Conservation (phyloP, 2,113 vertebrate species). For the Hippocampus guttulatus region DNA sequence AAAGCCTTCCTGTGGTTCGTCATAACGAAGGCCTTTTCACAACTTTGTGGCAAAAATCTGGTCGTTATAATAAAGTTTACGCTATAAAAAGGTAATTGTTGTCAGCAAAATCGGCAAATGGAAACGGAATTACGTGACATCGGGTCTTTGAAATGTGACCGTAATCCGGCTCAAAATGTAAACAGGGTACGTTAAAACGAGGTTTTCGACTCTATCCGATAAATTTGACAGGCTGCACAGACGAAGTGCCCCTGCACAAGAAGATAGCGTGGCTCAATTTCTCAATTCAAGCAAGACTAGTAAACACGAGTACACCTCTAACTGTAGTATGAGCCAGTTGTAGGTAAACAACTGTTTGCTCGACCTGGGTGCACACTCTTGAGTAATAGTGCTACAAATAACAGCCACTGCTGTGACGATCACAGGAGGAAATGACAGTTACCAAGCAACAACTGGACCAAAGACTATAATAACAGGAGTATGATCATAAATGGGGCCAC, state of each 20-base stretch:
- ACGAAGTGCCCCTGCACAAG: neutral
- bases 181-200: too few relatives aligned
- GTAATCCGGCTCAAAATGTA: too few relatives aligned
- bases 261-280: slow-evolving; percentile 22
- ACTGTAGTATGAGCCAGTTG: neutral
- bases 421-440: slow-evolving; percentile 47
- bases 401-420: slow-evolving; percentile 64
- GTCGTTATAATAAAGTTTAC: too few relatives aligned
- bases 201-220: too few relatives aligned
- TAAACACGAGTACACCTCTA: slow-evolving; percentile 17
- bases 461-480: slow-evolving; percentile 36
- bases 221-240: too few relatives aligned
- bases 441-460: slow-evolving; percentile 47
- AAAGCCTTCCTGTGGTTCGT: neutral
- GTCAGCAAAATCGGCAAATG: too few relatives aligned
- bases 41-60: too few relatives aligned
- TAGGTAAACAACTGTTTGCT: slow-evolving; percentile 44
- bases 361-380: slow-evolving; percentile 33
- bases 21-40: too few relatives aligned
- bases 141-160: too few relatives aligned
- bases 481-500: slow-evolving; percentile 40
- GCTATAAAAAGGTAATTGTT: too few relatives aligned
- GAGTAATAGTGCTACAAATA: slow-evolving; percentile 58
- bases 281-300: slow-evolving; percentile 10
- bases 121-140: too few relatives aligned